phyloP scores from a whole-genome alignment of 64 coral and sea anemone genomes.

The Stichodactyla helianthus region DNA sequence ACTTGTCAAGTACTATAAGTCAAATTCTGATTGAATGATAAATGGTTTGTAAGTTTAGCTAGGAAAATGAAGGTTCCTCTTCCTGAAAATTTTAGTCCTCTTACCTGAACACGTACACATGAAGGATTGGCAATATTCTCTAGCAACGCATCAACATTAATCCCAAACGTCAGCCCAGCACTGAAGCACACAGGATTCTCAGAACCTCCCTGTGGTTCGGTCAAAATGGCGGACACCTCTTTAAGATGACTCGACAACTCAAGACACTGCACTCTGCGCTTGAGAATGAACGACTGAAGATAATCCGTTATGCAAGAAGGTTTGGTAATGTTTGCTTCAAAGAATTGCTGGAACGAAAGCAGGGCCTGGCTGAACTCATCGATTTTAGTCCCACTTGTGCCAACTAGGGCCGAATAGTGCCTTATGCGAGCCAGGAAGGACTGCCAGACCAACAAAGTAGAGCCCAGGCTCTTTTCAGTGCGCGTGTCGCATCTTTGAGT shows the following conservation, averaged over 20 bases:
- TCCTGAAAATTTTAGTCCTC: not conserved
- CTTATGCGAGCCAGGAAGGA: conserved; percentile 81
- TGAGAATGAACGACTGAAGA: conserved; percentile 59
- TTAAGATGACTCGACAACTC: conserved; percentile 56
- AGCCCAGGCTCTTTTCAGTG: conserved; percentile 50
- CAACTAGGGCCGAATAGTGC: conserved; percentile 54
- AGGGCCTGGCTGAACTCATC: conserved; percentile 73
- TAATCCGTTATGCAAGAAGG: conserved; percentile 70
- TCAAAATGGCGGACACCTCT: conserved; percentile 65
- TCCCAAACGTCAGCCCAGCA: conserved; percentile 79
- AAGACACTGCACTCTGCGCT: conserved; percentile 37
- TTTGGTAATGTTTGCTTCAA: conserved; percentile 95
- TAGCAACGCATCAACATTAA: conserved; percentile 87
- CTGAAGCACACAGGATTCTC: conserved; percentile 89
- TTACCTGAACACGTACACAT: conserved; percentile 77
- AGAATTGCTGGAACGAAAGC: conserved; percentile 75
- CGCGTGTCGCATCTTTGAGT: conserved; percentile 57
- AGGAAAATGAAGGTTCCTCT: no score
- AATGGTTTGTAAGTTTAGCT: no score
- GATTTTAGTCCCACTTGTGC: conserved; percentile 35
- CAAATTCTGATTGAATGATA: no score
- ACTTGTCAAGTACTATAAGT: no score
- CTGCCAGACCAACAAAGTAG: conserved; percentile 86
- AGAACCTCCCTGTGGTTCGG: conserved; percentile 79
- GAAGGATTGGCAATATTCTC: conserved; percentile 73